Conservation (phyloP, 2,888 invertebrate species). For the Hemistola chrysoprasaria region DNA sequence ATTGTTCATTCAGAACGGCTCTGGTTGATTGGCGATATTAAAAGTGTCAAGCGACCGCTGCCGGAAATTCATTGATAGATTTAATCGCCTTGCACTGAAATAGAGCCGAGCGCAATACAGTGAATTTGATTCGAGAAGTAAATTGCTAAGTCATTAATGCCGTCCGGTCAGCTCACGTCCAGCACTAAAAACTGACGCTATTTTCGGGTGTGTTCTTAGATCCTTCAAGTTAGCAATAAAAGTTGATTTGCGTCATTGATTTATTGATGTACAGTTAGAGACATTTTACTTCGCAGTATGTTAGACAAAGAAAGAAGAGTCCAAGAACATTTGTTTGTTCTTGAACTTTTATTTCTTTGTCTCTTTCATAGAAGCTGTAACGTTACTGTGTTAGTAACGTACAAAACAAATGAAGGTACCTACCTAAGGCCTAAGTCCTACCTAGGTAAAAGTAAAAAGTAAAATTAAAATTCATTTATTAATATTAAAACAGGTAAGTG, state of each 20-base stretch:
- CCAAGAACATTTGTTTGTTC: too few species aligned
- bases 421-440: too few species aligned
- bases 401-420: too few species aligned
- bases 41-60: conserved; percentile 74
- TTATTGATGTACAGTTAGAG: too few species aligned
- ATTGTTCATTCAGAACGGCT: conserved; percentile 76
- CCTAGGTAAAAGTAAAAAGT: too few species aligned
- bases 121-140: conserved; percentile 73
- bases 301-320: too few species aligned
- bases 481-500: too few species aligned
- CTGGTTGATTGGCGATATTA: conserved; percentile 76
- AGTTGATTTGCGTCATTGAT: conserved; percentile 51
- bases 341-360: too few species aligned
- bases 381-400: too few species aligned
- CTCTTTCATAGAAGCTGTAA: too few species aligned
- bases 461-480: too few species aligned
- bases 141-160: conserved; percentile 77
- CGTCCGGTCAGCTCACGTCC: conserved; percentile 65
- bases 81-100: conserved; percentile 74
- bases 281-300: too few species aligned
- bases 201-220: conserved; percentile 54
- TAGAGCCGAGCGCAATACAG: conserved; percentile 48
- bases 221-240: conserved; percentile 51
- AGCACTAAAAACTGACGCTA: conserved; percentile 68
- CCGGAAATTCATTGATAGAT: conserved; percentile 82